phyloP scores from a whole-genome alignment of 2,888 invertebrate genomes.

The Athalia circularis region DNA sequence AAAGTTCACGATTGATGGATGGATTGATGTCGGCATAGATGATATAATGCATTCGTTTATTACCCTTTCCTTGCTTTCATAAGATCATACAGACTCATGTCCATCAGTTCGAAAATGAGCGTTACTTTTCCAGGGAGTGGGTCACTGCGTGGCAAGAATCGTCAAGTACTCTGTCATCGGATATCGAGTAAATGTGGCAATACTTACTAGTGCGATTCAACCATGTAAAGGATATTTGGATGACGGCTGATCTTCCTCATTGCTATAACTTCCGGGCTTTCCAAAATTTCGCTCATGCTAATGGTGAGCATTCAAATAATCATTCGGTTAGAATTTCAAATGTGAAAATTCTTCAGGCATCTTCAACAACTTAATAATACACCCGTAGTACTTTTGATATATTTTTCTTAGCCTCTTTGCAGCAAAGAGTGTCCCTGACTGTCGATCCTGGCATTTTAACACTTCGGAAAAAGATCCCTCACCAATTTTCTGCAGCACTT shows the following conservation, averaged over 20 bases:
- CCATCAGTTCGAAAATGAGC: conserved; percentile 82
- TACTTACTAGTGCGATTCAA: conserved; percentile 80
- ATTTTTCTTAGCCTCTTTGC: conserved; percentile 80
- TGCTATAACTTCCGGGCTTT: conserved; percentile 79
- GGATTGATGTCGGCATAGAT: conserved; percentile 18
- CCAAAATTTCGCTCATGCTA: conserved; percentile 74
- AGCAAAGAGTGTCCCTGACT: conserved; percentile 77
- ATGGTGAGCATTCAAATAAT: conserved; percentile 46
- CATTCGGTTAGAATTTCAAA: background rate
- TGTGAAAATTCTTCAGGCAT: conserved; percentile 17
- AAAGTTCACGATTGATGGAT: no score
- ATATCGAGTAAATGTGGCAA: conserved; percentile 7
- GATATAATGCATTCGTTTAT: conserved; percentile 48
- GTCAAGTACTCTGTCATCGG: background rate
- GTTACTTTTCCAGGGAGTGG: conserved; percentile 77
- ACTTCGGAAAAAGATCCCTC: conserved; percentile 84
- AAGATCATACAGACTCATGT: conserved; percentile 82
- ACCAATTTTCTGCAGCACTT: conserved; percentile 80
- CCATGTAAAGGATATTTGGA: conserved; percentile 79
- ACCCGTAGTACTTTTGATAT: conserved; percentile 76
- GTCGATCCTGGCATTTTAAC: conserved; percentile 79
- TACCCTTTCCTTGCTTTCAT: conserved; percentile 76
- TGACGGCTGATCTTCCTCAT: conserved; percentile 78
- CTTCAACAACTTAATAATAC: background rate
- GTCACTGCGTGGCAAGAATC: conserved; percentile 74